Base-by-base conservation (phyloP, 1,140 invertebrate species). In the Drosophila jambulina region DNA sequence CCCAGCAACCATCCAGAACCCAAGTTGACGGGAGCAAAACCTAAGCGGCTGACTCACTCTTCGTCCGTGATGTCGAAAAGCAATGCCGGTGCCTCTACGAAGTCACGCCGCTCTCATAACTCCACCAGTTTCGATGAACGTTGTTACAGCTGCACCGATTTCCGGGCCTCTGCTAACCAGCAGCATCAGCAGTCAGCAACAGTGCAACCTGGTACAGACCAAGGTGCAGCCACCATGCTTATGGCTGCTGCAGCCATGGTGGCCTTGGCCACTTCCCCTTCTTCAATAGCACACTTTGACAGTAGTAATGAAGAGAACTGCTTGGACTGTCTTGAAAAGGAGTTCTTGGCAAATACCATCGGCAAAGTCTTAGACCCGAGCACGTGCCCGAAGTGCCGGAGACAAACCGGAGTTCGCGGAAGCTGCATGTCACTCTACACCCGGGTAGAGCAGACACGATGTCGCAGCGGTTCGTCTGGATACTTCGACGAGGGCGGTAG, bases 281-380 rank as follows among this genome's bases (percentile, higher is more conserved):
- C 75, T 21, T 68, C 61, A 15, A 43, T 53, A 21, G 71, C 74
- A 4, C 84, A 88, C 29, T 84, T 88, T 40, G 85, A 90, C 49
- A 68, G 74, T 43, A 76, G 32, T 25, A 80, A 70, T 9, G 91
- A 92, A 46, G 91, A 92, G 9, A 91, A 80, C n/a, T 92, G 91
- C 38, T 57, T 92, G 40, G 91, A 92, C 43, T 92, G 91, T 40
- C 80, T 92, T 56, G 91, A 92, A 53, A 92, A 92, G 38, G 91
- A 92, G 60, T 92, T 92, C 56, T 42, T 92, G 36, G 88, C 90
- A 21, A 92, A 91, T 38, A 92, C 90, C 13, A 92, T 92, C 38
- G 91, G 91, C 25, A 92, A 92, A 32, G 82, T 68, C 0, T 27
- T 92, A 15, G 91, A 92, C 29, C 42, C 75, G 10, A 78, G 61